Percentiles rank a stretch among this genome's conserved stretches.
phyloP scores from a whole-genome alignment of 2,888 invertebrate genomes.

The Dermolepida albohirtum region DNA sequence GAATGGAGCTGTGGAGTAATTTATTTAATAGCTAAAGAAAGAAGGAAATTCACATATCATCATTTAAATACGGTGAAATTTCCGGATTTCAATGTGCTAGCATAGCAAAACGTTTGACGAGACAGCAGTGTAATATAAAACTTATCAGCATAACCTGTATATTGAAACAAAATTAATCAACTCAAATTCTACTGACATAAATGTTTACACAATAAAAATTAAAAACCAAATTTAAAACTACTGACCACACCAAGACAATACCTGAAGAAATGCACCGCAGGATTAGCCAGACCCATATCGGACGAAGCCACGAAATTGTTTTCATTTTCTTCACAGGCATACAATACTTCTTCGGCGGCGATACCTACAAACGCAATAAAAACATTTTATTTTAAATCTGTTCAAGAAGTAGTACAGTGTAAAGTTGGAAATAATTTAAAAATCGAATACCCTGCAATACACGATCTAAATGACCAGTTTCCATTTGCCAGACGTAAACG shows the following conservation, averaged over 20 bases:
- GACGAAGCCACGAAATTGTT: slow-evolving; percentile 69
- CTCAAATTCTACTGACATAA: too few relatives aligned
- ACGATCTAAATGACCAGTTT: slow-evolving; percentile 96
- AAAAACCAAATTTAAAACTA: too few relatives aligned
- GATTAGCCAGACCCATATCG: slow-evolving; percentile 86
- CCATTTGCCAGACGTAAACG: slow-evolving; percentile 99
- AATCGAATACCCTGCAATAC: slow-evolving; percentile 82
- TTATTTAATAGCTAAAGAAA: too few relatives aligned
- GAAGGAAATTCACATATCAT: too few relatives aligned
- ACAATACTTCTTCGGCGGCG: slow-evolving; percentile 94
- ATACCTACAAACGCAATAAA: slow-evolving; percentile 70
- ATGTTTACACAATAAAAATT: too few relatives aligned
- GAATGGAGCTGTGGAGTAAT: too few relatives aligned
- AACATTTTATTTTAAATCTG: slow-evolving; percentile 1
- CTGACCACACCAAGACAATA: neutral
- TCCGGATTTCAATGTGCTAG: too few relatives aligned
- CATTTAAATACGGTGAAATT: too few relatives aligned
- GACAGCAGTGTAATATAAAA: too few relatives aligned
- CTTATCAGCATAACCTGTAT: too few relatives aligned
- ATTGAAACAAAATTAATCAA: too few relatives aligned
- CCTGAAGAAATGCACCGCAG: slow-evolving; percentile 95
- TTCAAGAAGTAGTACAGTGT: slow-evolving; percentile 3
- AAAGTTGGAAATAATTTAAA: slow-evolving; percentile 4
- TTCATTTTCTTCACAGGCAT: slow-evolving; percentile 92
- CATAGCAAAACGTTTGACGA: too few relatives aligned